Conservation (phyloP, 2,888 invertebrate genomes). For the Agrotis puta region DNA sequence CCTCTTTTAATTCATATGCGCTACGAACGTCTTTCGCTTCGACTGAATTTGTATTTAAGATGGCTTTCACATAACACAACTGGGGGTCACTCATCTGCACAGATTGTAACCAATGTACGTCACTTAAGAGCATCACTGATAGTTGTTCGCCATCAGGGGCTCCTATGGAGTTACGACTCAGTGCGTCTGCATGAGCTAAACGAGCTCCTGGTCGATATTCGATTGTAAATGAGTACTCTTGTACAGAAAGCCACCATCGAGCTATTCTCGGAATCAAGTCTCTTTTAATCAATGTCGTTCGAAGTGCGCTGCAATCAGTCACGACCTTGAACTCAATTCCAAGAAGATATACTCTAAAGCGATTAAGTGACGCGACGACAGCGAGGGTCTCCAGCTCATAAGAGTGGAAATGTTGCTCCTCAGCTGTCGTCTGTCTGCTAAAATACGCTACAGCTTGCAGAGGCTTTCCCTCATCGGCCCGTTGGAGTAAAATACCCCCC, state of each 20-base stretch:
- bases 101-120: background rate
- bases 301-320: background rate
- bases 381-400: slow-evolving; percentile 2
- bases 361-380: slow-evolving; percentile 4
- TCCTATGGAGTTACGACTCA: too few relatives aligned
- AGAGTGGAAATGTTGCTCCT: slow-evolving; percentile 4
- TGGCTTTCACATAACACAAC: slow-evolving; percentile 4
- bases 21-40: background rate
- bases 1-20: slow-evolving; percentile 1
- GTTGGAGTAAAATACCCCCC: background rate
- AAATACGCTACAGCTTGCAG: background rate
- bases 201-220: slow-evolving; percentile 5
- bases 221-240: slow-evolving; percentile 13
- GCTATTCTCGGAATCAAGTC: background rate
- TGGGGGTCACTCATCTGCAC: slow-evolving; percentile 1
- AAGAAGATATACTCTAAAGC: background rate
- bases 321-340: slow-evolving; percentile 4
- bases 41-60: background rate
- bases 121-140: too few relatives aligned
- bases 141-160: too few relatives aligned
- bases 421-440: background rate
- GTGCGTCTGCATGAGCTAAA: slow-evolving; percentile 3
- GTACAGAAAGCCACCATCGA: slow-evolving; percentile 5
- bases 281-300: background rate
- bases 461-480: background rate